Base-by-base conservation (phyloP, 2,113 vertebrate genomes). In the Tringa solitaria region DNA sequence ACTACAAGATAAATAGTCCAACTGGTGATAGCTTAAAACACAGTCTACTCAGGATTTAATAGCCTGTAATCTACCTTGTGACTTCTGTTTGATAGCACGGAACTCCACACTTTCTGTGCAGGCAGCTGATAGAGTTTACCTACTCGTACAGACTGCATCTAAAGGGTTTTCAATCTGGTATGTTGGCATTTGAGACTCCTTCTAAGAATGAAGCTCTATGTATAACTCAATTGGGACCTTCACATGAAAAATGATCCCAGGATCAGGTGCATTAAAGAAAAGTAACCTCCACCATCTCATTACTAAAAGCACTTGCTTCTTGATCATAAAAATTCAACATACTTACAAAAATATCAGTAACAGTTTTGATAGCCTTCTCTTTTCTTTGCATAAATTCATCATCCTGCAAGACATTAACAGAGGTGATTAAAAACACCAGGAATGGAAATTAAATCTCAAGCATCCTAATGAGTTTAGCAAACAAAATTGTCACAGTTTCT, bases 371-470 rank as follows among this genome's bases (percentile, higher is more conserved):
- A 23, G 98, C 98, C 80, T 98, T 99, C 80, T 98, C 98, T 96
- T 98, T 99, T 94, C 98, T 98, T 94, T 98, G 98, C 63, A 97
- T 83, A 86, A 99, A 99, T 37, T 99, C 99, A 53, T 99, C 98
- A 97, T 99, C 99, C 99, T 99, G 81, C 27, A 97, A 97, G 60
- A 65, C 46, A 95, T 85, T 41, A 87, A 85, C 1, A 6, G 10
- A 87, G 7, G 26, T 51, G 54, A 91, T 79, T 50, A 89, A 92
- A 95, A 87, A 84, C 16, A 78, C 4, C 73, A 90, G 88, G 57
- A 73, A 94, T 13, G 59, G 37, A 67, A 22, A 33, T 9, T 46
- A 48, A 79, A 73, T 54, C 33, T 72, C 64, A 70, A 56, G 2
- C 14, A 26, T 1, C 43, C 8, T 15, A 77, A 79, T 14, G 21